Evolutionary conservation across 2,113 vertebrate species (phyloP).

Genomic region (Origma solitaria): DNA sequence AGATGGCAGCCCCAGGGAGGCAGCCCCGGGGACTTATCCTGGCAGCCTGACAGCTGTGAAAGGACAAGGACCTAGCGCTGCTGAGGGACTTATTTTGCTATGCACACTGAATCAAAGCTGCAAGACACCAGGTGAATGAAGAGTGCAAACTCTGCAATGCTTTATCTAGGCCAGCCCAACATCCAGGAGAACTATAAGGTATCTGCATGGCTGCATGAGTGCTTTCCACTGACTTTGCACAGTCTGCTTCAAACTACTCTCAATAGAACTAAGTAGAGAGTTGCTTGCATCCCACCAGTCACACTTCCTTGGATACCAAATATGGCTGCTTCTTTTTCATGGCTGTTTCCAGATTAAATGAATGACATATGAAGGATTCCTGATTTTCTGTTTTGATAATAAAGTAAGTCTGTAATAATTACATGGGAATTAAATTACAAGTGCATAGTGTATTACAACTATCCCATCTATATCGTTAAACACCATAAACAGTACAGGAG

Average conservation of each 20-base stretch:
- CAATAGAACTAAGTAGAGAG: not conserved
- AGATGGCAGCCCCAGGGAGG: not conserved
- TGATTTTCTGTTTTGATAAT: not conserved
- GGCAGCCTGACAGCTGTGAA: not conserved
- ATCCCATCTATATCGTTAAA: not conserved
- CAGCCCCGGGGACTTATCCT: too few relatives aligned
- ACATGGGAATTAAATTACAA: not conserved
- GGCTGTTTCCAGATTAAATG: not conserved
- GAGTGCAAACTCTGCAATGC: not conserved
- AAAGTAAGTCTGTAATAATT: not conserved
- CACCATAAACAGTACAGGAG: not conserved
- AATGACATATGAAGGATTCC: not conserved
- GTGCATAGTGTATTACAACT: not conserved
- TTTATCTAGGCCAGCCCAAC: not conserved
- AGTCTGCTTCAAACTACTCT: not conserved
- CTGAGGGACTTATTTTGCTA: not conserved
- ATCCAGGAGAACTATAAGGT: not conserved
- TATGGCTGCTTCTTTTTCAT: not conserved
- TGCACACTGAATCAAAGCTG: not conserved
- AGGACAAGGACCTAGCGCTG: not conserved
- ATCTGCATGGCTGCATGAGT: not conserved
- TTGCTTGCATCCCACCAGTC: not conserved
- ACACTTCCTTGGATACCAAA: not conserved
- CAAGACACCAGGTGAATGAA: not conserved
- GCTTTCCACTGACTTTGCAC: not conserved